These are phyloP conservation scores for Acromyrmex echinatior DNA, from an alignment of 1,140 invertebrate species.

Conservation along the genomic window DNA sequence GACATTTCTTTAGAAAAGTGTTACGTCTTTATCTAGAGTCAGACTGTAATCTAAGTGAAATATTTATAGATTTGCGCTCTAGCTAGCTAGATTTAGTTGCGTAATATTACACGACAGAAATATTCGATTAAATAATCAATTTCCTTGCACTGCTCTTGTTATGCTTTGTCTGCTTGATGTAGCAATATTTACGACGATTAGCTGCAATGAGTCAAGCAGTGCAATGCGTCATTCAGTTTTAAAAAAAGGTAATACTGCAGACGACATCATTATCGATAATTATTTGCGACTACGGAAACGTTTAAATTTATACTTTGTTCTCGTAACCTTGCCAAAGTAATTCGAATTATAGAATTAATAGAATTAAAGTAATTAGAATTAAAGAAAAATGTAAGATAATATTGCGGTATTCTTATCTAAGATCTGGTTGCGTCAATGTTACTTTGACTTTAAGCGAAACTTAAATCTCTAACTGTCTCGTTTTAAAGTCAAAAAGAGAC, in stretches of 20 bases:
- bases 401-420: not conserved
- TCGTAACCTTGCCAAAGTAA: not conserved
- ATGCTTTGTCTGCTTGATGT: constrained; percentile 9
- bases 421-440: too few relatives aligned
- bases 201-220: not conserved
- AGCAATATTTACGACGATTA: constrained; percentile 19
- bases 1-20: too few relatives aligned
- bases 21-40: not conserved
- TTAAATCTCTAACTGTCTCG: too few relatives aligned
- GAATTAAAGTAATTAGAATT: too few relatives aligned
- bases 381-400: not conserved
- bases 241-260: constrained; percentile 14
- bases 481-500: too few relatives aligned
- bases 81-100: not conserved
- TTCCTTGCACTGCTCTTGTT: constrained; percentile 19
- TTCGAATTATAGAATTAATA: not conserved
- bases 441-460: too few relatives aligned
- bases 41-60: not conserved
- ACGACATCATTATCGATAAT: not conserved
- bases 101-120: not conserved
- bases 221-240: not conserved
- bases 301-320: not conserved
- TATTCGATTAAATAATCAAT: not conserved
- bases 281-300: not conserved
- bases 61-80: not conserved